Conservation (phyloP, 2,113 vertebrate genomes). For the Forbesichthys papilliferus region DNA sequence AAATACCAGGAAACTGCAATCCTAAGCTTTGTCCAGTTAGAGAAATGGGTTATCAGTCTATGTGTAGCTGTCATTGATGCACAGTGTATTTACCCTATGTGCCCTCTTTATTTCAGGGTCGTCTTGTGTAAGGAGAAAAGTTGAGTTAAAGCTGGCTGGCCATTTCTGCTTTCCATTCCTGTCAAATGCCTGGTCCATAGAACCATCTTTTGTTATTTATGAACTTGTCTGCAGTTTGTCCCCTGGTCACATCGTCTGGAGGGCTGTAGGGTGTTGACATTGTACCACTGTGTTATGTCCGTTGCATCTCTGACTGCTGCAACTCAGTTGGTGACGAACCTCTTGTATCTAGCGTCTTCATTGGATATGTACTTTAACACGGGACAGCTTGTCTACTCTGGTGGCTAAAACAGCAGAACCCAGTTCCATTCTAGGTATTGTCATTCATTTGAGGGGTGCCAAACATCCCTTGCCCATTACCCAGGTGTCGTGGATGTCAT, state of each 20-base stretch:
- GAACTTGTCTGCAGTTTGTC: no score
- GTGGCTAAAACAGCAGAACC: background rate
- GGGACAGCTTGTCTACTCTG: slow-evolving; percentile 9
- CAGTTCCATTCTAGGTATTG: slow-evolving; percentile 9
- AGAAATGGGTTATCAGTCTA: background rate
- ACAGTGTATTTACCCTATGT: background rate
- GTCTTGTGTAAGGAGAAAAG: background rate
- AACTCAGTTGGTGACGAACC: background rate
- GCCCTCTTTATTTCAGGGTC: background rate
- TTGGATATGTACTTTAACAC: slow-evolving; percentile 3
- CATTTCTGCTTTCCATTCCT: no score
- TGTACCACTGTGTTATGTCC: no score
- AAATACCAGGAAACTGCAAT: background rate
- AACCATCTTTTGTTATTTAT: no score
- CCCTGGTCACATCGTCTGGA: no score
- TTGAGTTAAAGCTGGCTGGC: no score
- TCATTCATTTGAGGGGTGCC: background rate
- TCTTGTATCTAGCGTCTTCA: background rate
- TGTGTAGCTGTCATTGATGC: background rate
- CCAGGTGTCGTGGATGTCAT: background rate
- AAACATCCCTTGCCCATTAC: slow-evolving; percentile 3
- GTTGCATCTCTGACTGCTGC: background rate
- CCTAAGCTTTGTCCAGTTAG: background rate
- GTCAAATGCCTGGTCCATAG: no score
- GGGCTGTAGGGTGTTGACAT: no score